Evolutionary conservation across 92 coral and sea anemone species (phyloP), one percentile per base, ranked within the genome.

Genomic region (Phenganax marumi): DNA sequence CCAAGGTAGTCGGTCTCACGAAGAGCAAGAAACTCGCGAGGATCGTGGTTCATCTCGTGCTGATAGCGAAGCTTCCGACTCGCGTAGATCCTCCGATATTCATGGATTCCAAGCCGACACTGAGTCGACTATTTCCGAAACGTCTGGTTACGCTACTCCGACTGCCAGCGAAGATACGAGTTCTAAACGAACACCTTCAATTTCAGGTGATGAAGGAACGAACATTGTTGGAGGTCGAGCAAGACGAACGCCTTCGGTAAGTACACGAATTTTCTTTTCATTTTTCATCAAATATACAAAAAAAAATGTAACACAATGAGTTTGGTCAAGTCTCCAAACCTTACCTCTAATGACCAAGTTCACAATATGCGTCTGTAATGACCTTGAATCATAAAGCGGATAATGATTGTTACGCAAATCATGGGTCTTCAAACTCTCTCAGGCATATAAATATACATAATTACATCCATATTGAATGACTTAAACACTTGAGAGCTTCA

Each of bases 201-300:
- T 78, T 78, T 78, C 83, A 78, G 83, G 83, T 78, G 83, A 78
- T 25, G 83, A 78, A n/a, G 83, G 73, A 63, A 18, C 43, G 50
- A 48, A 23, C 12, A 47, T 52, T 24, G 69, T 52, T 33, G 48
- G 53, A 23, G 73, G 50, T 10, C 57, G 60, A 6, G 33, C 50
- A 6, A 52, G 73, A 25, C 47, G 39, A 46, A 54, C 21, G 39
- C 17, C 73, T 12, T 23, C 65, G 73, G 83, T 78, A 18, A 78
- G 83, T 39, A 23, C 49, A 51, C 48, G 12, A 13, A 18, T 54
- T 19, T 22, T 10, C 14, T 26, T 8, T 43, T 25, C 11, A 8
- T n/a, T 51, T 74, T 12, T 24, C 9, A 10, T 12, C 11, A 18
- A 55, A 50, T 12, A 16, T 25, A 33, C 43, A 1, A 33, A 0